Evolutionary conservation across 1,140 invertebrate genomes (phyloP).

Genomic region (Odontomachus brunneus): DNA sequence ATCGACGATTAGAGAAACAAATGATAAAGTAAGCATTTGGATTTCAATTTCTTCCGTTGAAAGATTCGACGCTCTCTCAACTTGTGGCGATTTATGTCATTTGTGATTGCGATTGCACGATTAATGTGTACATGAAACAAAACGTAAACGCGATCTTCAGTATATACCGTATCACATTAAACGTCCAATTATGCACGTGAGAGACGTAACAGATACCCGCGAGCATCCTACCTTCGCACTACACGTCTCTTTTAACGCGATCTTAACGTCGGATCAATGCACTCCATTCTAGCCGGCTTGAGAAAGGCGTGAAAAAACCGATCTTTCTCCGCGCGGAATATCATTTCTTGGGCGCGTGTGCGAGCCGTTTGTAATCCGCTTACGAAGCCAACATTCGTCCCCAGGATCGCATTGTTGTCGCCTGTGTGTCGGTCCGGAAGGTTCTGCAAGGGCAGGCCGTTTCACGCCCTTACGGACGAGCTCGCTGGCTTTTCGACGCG

Average conservation of each 20-base stretch:
- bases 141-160: too few relatives aligned
- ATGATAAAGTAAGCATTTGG: too few relatives aligned
- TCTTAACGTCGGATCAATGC: constrained; percentile 33
- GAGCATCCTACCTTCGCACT: not conserved
- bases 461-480: constrained; percentile 75
- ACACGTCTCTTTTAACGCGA: constrained; percentile 2
- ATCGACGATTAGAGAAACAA: too few relatives aligned
- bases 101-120: too few relatives aligned
- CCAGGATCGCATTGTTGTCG: constrained; percentile 62
- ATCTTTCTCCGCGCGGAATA: constrained; percentile 30
- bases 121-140: too few relatives aligned
- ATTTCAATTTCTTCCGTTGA: too few relatives aligned
- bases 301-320: constrained; percentile 56
- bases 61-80: too few relatives aligned
- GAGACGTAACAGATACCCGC: not conserved
- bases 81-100: too few relatives aligned
- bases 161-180: too few relatives aligned
- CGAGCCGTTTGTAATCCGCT: constrained; percentile 83
- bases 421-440: constrained; percentile 48
- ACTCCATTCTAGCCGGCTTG: constrained; percentile 5
- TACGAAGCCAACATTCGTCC: constrained; percentile 76
- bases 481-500: constrained; percentile 76
- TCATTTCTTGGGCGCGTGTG: constrained; percentile 78
- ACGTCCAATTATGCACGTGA: constrained; percentile 1
- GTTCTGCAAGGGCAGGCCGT: constrained; percentile 55